Evolutionary conservation across 2,888 invertebrate species (phyloP).

Genomic region (Sclerodermus sp.): DNA sequence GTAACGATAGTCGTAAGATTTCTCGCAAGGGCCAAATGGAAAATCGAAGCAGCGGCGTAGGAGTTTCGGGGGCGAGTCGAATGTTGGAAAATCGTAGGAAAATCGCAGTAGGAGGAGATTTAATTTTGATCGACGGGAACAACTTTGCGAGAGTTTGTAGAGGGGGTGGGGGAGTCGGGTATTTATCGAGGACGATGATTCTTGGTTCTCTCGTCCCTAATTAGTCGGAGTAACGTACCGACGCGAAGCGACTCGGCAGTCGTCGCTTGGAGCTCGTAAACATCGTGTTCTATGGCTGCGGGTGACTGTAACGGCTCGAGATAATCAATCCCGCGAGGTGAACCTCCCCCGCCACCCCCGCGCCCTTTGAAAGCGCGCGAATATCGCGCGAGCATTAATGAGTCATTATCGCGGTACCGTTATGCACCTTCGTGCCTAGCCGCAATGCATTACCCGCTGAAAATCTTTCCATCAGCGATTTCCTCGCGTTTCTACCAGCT

Average conservation of each 20-base stretch:
- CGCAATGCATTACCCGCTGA: background rate
- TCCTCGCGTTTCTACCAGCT: conserved; percentile 13
- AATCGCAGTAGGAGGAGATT: too few species aligned
- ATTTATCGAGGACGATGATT: conserved; percentile 32
- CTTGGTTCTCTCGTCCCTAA: conserved; percentile 28
- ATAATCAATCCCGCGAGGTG: conserved; percentile 32
- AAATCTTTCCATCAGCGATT: background rate
- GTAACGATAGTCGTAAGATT: too few species aligned
- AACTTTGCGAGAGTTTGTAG: too few species aligned
- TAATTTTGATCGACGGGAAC: too few species aligned
- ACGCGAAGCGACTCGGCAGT: conserved; percentile 2
- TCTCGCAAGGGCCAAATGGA: too few species aligned
- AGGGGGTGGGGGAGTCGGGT: conserved; percentile 21
- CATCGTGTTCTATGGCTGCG: conserved; percentile 31
- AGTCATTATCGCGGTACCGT: conserved; percentile 36
- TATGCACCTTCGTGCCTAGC: conserved; percentile 8
- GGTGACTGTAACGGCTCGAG: conserved; percentile 37
- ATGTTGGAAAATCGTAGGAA: too few species aligned
- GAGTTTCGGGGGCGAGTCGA: too few species aligned
- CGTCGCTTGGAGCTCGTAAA: conserved; percentile 32
- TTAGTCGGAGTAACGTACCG: conserved; percentile 15
- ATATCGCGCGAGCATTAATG: conserved; percentile 36
- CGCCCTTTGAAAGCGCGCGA: conserved; percentile 18
- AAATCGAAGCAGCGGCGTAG: too few species aligned
- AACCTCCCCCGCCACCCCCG: conserved; percentile 9